Conservation (phyloP, 2,797 vertebrate species). For the Notolabrus celidotus region DNA sequence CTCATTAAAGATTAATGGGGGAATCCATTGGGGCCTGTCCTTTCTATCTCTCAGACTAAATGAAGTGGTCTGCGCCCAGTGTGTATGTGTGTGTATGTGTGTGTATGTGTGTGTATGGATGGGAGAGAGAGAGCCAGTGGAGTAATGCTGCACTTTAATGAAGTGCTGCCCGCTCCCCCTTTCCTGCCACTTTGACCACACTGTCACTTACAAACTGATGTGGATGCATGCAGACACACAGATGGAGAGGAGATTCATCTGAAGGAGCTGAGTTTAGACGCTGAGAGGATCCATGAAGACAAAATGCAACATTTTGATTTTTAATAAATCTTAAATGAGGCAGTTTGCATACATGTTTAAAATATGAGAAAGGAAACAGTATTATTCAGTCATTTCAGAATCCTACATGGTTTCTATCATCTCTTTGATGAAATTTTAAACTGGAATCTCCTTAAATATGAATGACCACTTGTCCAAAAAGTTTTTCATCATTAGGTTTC, state of each 20-base stretch:
- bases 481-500: slow-evolving; percentile 1
- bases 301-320: neutral
- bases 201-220: slow-evolving; percentile 40
- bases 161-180: slow-evolving; percentile 63
- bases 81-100: slow-evolving; percentile 37
- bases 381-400: neutral
- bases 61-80: slow-evolving; percentile 69
- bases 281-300: neutral
- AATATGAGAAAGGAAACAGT: neutral
- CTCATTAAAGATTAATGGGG: slow-evolving; percentile 80
- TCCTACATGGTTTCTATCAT: too few species aligned
- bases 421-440: too few species aligned
- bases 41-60: slow-evolving; percentile 73
- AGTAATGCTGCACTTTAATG: slow-evolving; percentile 77
- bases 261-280: neutral
- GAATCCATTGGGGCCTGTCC: slow-evolving; percentile 68
- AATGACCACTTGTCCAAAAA: neutral
- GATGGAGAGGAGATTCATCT: neutral
- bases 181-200: slow-evolving; percentile 66
- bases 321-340: neutral
- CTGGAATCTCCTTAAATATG: slow-evolving; percentile 29
- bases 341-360: neutral
- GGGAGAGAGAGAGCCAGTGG: slow-evolving; percentile 33
- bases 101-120: slow-evolving; percentile 17
- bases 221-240: slow-evolving; percentile 1